Evolutionary conservation across 2,797 vertebrate species (phyloP).

Genomic region (Podarcis siculus): DNA sequence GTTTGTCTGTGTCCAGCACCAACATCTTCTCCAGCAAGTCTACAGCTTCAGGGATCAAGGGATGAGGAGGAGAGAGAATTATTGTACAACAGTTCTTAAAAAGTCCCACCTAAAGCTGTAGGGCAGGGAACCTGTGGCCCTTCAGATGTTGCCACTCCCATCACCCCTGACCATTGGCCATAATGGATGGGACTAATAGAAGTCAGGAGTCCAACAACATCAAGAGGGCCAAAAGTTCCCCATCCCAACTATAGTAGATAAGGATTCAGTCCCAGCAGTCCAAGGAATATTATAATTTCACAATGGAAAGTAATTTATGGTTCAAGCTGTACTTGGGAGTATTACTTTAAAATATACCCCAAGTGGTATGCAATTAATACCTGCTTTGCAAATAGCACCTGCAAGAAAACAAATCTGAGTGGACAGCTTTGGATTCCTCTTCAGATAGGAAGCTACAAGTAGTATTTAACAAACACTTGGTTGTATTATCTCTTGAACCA

Average conservation of each 20-base stretch:
- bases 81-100: accelerated
- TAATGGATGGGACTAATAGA: too few species aligned
- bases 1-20: conserved; percentile 95
- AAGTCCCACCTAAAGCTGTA: accelerated
- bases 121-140: too few species aligned
- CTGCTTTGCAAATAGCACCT: not conserved
- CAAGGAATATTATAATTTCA: not conserved
- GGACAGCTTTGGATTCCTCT: not conserved
- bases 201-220: too few species aligned
- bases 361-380: too few species aligned
- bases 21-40: conserved; percentile 98
- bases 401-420: not conserved
- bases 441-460: not conserved
- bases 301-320: not conserved
- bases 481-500: not conserved
- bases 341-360: not conserved
- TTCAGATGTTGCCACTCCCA: too few species aligned
- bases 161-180: too few species aligned
- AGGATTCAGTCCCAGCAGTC: not conserved
- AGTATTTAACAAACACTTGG: not conserved
- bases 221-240: not conserved
- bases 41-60: conserved; percentile 80
- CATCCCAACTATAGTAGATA: accelerated
- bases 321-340: not conserved
- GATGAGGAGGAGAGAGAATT: not conserved